These are phyloP conservation scores for Pseudoips prasinana DNA, from an alignment of 2,888 invertebrate species.

Conservation along the genomic window DNA sequence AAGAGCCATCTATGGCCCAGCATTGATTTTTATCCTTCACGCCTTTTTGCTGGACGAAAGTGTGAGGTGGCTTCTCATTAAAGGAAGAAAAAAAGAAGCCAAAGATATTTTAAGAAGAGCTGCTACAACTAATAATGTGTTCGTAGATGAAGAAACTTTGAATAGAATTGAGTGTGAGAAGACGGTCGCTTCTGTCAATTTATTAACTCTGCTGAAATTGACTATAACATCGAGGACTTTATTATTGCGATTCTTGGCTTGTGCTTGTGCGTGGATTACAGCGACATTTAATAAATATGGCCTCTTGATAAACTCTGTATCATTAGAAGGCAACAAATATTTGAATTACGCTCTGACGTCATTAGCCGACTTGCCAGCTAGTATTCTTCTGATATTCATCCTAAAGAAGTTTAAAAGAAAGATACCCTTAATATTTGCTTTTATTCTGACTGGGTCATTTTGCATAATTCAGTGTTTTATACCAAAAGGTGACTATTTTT, in stretches of 20 bases:
- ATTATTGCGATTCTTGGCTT: conserved; percentile 43
- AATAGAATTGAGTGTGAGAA: conserved; percentile 37
- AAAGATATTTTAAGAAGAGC: conserved; percentile 81
- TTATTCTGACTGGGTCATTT: conserved; percentile 26
- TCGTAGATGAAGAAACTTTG: conserved; percentile 40
- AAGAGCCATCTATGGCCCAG: conserved; percentile 84
- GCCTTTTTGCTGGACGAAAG: conserved; percentile 86
- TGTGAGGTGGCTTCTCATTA: conserved; percentile 88
- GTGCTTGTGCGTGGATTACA: conserved; percentile 49
- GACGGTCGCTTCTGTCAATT: conserved; percentile 2
- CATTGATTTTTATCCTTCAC: conserved; percentile 83
- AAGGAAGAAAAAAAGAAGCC: conserved; percentile 83
- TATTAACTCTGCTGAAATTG: conserved; percentile 11
- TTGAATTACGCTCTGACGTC: conserved; percentile 85
- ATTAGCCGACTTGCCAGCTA: conserved; percentile 82
- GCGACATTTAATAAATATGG: conserved; percentile 80
- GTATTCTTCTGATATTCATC: conserved; percentile 71
- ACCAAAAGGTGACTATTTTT: conserved; percentile 33
- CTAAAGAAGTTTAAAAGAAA: conserved; percentile 77
- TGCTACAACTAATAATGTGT: conserved; percentile 61
- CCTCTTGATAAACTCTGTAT: conserved; percentile 85
- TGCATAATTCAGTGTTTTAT: conserved; percentile 30
- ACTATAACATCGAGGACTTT: conserved; percentile 39
- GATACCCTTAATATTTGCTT: conserved; percentile 46
- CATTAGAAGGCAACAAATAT: conserved; percentile 87